These are phyloP conservation scores for Hippocampus abdominalis DNA, from an alignment of 2,113 vertebrate genomes.

Conservation along the genomic window DNA sequence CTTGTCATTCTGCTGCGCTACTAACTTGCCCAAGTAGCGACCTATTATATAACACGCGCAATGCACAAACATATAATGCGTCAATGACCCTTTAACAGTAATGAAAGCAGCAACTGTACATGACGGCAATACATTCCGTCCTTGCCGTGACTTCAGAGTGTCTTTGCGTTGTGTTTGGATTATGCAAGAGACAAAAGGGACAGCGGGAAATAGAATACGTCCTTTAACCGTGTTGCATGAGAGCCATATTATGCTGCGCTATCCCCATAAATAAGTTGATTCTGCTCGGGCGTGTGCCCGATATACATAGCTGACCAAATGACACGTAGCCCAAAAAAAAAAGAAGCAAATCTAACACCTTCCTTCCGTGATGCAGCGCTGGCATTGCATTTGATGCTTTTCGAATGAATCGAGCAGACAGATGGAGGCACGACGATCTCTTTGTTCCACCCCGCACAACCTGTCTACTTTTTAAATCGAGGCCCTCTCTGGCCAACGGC, in stretches of 20 bases:
- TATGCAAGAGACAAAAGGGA: constrained; percentile 10
- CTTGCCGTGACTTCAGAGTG: background rate
- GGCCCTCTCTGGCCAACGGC: constrained; percentile 21
- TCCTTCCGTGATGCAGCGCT: constrained; percentile 32
- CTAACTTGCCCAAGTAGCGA: too few species aligned
- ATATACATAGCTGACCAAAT: constrained; percentile 22
- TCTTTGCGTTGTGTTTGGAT: background rate
- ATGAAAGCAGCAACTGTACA: background rate
- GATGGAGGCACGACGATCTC: constrained; percentile 34
- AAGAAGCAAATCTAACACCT: constrained; percentile 25
- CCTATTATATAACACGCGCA: too few species aligned
- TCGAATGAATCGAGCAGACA: constrained; percentile 36
- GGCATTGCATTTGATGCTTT: constrained; percentile 40
- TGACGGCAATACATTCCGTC: background rate
- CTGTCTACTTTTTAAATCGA: constrained; percentile 28
- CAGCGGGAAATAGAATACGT: constrained; percentile 16
- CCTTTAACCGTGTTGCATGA: constrained; percentile 4
- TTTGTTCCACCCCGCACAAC: constrained; percentile 12
- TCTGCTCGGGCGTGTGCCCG: constrained; percentile 23
- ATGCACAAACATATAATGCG: too few species aligned
- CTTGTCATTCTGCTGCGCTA: too few species aligned
- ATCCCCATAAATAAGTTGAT: constrained; percentile 16
- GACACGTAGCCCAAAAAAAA: constrained; percentile 24
- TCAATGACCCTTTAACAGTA: background rate
- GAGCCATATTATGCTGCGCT: constrained; percentile 7